Conservation (phyloP, 2,797 vertebrate species). For the Morelia viridis region DNA sequence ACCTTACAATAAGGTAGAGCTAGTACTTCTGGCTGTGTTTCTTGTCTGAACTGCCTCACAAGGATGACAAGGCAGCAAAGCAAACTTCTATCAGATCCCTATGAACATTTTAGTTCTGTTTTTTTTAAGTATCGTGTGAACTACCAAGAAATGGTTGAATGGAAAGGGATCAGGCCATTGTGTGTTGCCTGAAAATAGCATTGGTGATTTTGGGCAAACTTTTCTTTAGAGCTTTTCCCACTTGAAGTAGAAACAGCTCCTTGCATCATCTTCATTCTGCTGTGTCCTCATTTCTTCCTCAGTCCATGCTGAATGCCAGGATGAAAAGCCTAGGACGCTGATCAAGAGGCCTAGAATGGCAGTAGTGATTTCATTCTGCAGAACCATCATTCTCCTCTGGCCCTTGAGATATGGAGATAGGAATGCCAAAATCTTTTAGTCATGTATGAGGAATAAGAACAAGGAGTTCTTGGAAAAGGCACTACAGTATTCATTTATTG, state of each 20-base stretch:
- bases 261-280: neutral
- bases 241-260: neutral
- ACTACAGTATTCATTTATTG: neutral
- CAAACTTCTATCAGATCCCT: neutral
- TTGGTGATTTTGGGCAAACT: neutral
- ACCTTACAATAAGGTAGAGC: no score
- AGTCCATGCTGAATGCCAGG: neutral
- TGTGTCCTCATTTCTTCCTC: neutral
- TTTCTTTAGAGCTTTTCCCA: neutral
- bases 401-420: neutral
- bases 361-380: neutral
- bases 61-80: neutral
- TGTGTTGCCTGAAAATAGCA: neutral
- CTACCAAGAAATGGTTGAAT: neutral
- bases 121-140: neutral
- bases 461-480: neutral
- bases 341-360: neutral
- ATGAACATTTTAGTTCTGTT: neutral
- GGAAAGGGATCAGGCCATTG: neutral
- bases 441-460: neutral
- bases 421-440: neutral
- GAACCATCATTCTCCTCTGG: neutral
- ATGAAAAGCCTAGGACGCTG: neutral
- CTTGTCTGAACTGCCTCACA: neutral
- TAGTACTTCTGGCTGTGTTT: neutral